Evolutionary conservation across 1,140 invertebrate genomes (phyloP), one percentile per base, ranked within the genome.

Genomic region (Drosophila murphyi): DNA sequence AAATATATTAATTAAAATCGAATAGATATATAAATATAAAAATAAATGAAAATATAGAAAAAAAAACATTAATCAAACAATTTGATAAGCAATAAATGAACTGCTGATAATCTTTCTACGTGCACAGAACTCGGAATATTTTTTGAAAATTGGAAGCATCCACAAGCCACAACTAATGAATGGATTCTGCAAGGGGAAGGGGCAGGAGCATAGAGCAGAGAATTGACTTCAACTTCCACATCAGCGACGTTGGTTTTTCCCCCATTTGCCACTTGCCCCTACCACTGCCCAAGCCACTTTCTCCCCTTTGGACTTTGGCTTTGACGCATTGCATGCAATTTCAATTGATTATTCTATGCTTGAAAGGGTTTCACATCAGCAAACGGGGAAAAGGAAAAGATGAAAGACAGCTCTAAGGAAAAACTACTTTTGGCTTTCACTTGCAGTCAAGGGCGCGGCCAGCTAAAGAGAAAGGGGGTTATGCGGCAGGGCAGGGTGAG

Each of bases 81-180:
- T 88, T 88, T 88, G 85, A 88, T 88, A 88, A 88, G 85, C 85
- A 80, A 89, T 81, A 78, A 89, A 78, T 62, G 85, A 89, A 89
- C 69, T 85, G 67, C 57, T 77, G 74, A 89, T 89, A 89, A 89
- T 85, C 76, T 20, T 20, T 20, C 20, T 20, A 20, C 20, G 73
- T 89, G 70, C 59, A 69, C 39, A 39, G 51, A 57, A 29, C 55
- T 72, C 0, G 2, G 39, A 43, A n/a, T 3, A 43, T 7, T 41
- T 41, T 41, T n/a, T n/a, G 10, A 2, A n/a, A n/a, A n/a, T 43
- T 7, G 39, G 29, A 37, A 48, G 43, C 56, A 65, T 12, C 61
- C 71, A 6, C 55, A 52, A 73, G 34, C 47, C 54, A 68, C 55
- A 73, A 72, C 71, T 73, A 73, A 73, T 73, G 47, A 37, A 65